phyloP scores from a whole-genome alignment of 2,888 invertebrate genomes.

The Subacronicta megacephala region DNA sequence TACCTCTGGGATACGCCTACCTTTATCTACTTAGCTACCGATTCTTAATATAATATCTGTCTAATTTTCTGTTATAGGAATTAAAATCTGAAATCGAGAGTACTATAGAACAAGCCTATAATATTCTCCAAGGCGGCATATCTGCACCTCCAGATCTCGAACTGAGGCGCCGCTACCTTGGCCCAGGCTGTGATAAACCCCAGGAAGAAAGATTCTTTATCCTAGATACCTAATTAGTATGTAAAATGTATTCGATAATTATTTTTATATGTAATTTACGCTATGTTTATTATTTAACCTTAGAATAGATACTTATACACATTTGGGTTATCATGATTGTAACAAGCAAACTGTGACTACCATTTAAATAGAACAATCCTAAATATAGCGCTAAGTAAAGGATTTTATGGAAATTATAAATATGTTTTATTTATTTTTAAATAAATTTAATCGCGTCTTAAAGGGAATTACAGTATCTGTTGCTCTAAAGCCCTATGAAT shows the following conservation, averaged over 20 bases:
- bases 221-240: conserved; percentile 64
- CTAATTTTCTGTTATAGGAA: conserved; percentile 71
- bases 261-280: conserved; percentile 24
- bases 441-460: no score
- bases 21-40: no score
- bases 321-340: no score
- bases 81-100: conserved; percentile 83
- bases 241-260: conserved; percentile 40
- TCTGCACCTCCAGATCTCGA: conserved; percentile 86
- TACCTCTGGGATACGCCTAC: no score
- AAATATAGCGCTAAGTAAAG: no score
- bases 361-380: no score
- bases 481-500: no score
- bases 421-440: no score
- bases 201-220: conserved; percentile 83
- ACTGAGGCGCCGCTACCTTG: conserved; percentile 80
- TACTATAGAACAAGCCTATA: conserved; percentile 86
- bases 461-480: no score
- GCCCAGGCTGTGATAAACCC: conserved; percentile 82
- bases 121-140: conserved; percentile 88
- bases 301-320: background rate
- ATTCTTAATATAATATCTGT: no score
- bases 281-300: conserved; percentile 2
- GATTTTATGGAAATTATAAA: no score
- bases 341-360: no score